phyloP scores from a whole-genome alignment of 2,888 invertebrate genomes.

The Epirrita christyi region DNA sequence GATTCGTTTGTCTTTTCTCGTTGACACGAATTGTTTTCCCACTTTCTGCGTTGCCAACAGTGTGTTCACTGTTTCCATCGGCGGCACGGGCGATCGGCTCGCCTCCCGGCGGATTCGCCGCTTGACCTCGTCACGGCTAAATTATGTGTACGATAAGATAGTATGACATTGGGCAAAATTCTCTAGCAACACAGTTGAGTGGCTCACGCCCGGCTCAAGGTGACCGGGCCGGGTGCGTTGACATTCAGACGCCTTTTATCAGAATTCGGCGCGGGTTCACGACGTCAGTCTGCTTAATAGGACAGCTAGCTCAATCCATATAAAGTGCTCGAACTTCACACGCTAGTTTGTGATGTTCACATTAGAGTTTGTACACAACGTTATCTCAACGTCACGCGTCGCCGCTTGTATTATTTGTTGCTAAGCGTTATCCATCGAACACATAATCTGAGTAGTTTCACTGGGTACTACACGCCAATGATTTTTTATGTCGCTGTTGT shows the following conservation, averaged over 20 bases:
- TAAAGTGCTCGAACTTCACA: constrained; percentile 22
- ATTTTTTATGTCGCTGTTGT: constrained; percentile 1
- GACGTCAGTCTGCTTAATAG: constrained; percentile 60
- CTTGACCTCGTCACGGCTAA: constrained; percentile 40
- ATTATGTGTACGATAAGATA: constrained; percentile 55
- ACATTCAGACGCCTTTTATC: constrained; percentile 79
- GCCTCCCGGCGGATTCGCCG: constrained; percentile 35
- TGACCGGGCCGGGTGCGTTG: constrained; percentile 76
- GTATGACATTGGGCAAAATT: constrained; percentile 70
- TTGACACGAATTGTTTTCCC: constrained; percentile 32
- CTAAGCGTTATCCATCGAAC: constrained; percentile 8
- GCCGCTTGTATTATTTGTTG: constrained; percentile 6
- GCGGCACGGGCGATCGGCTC: constrained; percentile 21
- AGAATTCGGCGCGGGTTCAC: constrained; percentile 57
- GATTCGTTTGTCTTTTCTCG: constrained; percentile 24
- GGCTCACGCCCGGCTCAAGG: constrained; percentile 66
- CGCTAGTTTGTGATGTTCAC: background rate
- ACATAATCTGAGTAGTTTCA: background rate
- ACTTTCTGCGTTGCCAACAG: constrained; percentile 31
- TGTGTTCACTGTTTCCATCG: constrained; percentile 27
- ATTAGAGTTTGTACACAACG: constrained; percentile 17
- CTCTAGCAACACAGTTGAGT: constrained; percentile 58
- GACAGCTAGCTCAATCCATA: constrained; percentile 41
- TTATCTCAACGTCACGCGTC: constrained; percentile 3
- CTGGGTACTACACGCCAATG: background rate